phyloP scores from a whole-genome alignment of 2,797 vertebrate species.

The Schizothorax lantsangensis region DNA sequence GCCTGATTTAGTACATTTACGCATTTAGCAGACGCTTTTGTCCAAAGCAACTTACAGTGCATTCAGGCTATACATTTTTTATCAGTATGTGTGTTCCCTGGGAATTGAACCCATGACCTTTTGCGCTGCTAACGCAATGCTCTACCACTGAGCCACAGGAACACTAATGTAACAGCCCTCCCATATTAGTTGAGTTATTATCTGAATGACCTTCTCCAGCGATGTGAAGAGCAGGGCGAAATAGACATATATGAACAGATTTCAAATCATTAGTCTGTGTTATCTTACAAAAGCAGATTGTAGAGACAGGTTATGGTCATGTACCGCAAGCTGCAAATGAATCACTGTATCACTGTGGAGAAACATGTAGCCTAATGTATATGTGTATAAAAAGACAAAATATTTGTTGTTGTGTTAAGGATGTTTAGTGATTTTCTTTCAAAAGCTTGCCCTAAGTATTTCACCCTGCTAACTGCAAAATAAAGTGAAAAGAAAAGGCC shows the following conservation, averaged over 20 bases:
- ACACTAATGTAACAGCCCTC: conserved; percentile 8
- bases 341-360: neutral
- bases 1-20: neutral
- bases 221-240: conserved; percentile 14
- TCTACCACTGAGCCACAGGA: no score
- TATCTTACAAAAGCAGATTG: conserved; percentile 14
- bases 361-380: neutral
- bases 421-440: neutral
- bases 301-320: conserved; percentile 10
- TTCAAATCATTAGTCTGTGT: conserved; percentile 19
- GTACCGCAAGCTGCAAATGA: neutral
- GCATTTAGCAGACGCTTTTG: no score
- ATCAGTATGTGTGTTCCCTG: no score
- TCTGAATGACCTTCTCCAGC: conserved; percentile 30
- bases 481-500: conserved; percentile 12
- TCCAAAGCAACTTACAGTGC: no score
- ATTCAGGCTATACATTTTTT: no score
- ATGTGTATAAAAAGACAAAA: neutral
- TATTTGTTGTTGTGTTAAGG: neutral
- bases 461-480: conserved; percentile 4
- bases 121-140: no score
- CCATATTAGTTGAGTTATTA: conserved; percentile 31
- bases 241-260: conserved; percentile 9
- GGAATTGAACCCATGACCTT: no score
- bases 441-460: neutral